Conservation (phyloP, 2,113 vertebrate species). For the Panurus biarmicus region DNA sequence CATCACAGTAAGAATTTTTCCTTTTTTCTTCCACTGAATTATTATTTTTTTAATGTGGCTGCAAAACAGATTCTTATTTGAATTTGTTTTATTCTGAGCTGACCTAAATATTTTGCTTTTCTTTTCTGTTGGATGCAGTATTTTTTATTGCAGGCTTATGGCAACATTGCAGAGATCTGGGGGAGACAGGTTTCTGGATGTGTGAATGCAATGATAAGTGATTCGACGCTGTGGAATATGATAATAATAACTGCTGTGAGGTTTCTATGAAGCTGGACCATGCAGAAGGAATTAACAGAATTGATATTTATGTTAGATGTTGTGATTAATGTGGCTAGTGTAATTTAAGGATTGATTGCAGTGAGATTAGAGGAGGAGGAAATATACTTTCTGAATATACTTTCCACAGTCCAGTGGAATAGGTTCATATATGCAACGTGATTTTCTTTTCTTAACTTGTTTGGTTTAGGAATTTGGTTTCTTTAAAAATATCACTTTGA, state of each 20-base stretch:
- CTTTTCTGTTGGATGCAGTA: background rate
- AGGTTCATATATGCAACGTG: background rate
- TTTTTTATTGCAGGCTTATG: background rate
- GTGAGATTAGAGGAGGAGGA: background rate
- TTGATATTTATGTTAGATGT: background rate
- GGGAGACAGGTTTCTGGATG: background rate
- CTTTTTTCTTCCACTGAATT: background rate
- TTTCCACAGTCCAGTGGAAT: background rate
- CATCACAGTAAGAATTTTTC: background rate
- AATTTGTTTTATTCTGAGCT: conserved; percentile 8
- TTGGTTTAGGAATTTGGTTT: background rate
- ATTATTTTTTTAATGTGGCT: background rate
- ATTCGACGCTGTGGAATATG: background rate
- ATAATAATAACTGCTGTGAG: background rate
- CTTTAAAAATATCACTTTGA: background rate
- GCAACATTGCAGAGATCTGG: background rate
- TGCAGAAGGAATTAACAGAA: background rate
- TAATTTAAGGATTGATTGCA: background rate
- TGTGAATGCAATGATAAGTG: background rate
- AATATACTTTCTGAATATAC: background rate
- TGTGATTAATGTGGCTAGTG: background rate
- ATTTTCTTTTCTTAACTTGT: background rate
- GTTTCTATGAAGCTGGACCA: background rate
- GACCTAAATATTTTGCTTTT: conserved; percentile 38
- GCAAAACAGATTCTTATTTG: background rate